phyloP scores from a whole-genome alignment of 2,888 invertebrate species.

The Beris morrisii region DNA sequence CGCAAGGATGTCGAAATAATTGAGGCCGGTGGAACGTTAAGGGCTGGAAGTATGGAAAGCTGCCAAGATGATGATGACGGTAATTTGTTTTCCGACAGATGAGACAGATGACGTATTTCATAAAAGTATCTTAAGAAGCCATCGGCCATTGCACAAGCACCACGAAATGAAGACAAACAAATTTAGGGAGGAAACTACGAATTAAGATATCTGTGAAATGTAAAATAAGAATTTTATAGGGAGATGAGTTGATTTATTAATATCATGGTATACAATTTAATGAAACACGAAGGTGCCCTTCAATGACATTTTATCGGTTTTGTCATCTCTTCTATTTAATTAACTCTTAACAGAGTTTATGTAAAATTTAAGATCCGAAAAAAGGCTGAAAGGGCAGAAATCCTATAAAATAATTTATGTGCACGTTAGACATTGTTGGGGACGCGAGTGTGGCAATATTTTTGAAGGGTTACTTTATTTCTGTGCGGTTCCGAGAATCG shows the following conservation, averaged over 20 bases:
- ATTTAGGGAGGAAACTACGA: neutral
- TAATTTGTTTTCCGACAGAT: slow-evolving; percentile 26
- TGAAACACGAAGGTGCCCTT: no score
- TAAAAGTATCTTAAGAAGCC: slow-evolving; percentile 21
- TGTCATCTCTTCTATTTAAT: slow-evolving; percentile 26
- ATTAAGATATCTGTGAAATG: neutral
- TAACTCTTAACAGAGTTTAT: slow-evolving; percentile 26
- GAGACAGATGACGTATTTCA: slow-evolving; percentile 22
- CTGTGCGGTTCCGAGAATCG: no score
- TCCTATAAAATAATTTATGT: no score
- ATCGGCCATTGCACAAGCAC: neutral
- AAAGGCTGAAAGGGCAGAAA: slow-evolving; percentile 1
- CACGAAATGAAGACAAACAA: neutral
- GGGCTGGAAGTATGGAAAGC: neutral
- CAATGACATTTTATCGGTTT: no score
- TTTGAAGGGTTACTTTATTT: no score
- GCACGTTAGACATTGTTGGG: no score
- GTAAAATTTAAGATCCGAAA: slow-evolving; percentile 15
- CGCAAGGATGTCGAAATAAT: slow-evolving; percentile 7
- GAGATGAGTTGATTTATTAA: neutral
- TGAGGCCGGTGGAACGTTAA: neutral
- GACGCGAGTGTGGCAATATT: no score
- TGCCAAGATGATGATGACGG: slow-evolving; percentile 22
- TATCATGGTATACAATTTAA: no score
- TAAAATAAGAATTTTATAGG: neutral